Evolutionary conservation across 2,797 vertebrate species (phyloP), one percentile per base, ranked within the genome.

Genomic region (Lepus oiostolus): DNA sequence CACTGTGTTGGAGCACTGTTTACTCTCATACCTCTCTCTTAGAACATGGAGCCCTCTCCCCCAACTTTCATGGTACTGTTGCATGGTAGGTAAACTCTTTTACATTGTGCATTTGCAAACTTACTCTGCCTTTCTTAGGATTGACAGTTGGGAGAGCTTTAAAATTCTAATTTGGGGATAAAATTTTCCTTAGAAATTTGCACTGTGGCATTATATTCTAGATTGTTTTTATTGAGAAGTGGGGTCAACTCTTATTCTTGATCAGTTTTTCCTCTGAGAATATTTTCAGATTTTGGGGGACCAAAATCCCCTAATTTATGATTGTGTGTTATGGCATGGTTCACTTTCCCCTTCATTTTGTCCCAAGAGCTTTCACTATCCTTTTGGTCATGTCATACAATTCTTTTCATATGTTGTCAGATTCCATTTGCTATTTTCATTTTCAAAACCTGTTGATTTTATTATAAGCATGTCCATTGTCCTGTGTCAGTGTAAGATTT

Each of bases 151-250:
- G 11, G 60, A 85, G 47, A 76, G 32, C 67, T 75, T 16, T 47
- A 47, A 35, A 16, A 10, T 38, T 76, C 30, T 24, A 71, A 74
- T 77, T 54, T 84, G 50, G 42, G 38, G 84, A 50, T 22, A 75
- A 7, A n/a, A 47, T 28, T 38, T 22, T 87, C 11, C 17, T 30
- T 7, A 79, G 63, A 62, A 60, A n/a, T 89, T 84, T 84, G 22
- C 74, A 74, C 30, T 84, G 38, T 62, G n/a, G 16, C 4, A 16
- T 52, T 52, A 19, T 84, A 42, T 87, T 68, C 22, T 74, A 74
- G 24, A 72, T 47, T 58, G 52, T 60, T 85, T 85, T 70, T 84
- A 26, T 88, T 85, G 63, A 92, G 68, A 85, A 50, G 24, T 54
- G 76, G 22, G 28, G 47, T 58, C 70, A 76, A 85, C 71, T 24